Conservation (phyloP, 1,140 invertebrate species). For the Frieseomelitta varia region DNA sequence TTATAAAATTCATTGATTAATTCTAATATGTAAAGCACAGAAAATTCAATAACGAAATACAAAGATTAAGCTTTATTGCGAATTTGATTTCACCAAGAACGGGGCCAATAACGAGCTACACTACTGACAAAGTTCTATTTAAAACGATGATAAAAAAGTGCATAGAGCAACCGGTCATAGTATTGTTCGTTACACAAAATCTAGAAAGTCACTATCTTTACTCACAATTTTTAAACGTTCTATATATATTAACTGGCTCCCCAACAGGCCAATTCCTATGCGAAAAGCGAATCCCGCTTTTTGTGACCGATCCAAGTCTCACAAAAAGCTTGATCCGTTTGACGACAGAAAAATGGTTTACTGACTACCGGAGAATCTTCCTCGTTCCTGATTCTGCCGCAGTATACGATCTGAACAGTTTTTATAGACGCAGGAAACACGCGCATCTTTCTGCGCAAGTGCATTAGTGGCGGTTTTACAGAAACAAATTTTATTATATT, state of each 20-base stretch:
- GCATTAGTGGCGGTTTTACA: constrained; percentile 35
- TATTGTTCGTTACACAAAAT: constrained; percentile 61
- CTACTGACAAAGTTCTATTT: constrained; percentile 33
- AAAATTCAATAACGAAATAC: constrained; percentile 33
- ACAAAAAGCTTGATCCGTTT: constrained; percentile 83
- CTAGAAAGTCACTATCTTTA: constrained; percentile 55
- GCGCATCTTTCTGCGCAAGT: constrained; percentile 53
- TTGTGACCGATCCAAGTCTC: constrained; percentile 82
- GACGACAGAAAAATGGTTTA: constrained; percentile 80
- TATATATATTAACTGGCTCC: constrained; percentile 55
- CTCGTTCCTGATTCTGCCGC: constrained; percentile 64
- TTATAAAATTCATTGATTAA: constrained; percentile 75
- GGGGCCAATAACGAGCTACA: background rate
- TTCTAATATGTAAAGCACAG: constrained; percentile 47
- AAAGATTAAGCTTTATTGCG: constrained; percentile 6
- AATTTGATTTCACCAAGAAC: background rate
- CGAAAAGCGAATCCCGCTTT: constrained; percentile 83
- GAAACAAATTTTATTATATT: constrained; percentile 16
- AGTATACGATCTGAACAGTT: constrained; percentile 51
- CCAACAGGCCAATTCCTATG: constrained; percentile 78
- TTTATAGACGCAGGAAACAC: constrained; percentile 39
- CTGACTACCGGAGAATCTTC: constrained; percentile 71
- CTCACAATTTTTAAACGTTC: constrained; percentile 68
- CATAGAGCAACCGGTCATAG: constrained; percentile 52
- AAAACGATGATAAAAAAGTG: constrained; percentile 13